Evolutionary conservation across 2,888 invertebrate species (phyloP), one percentile per base, ranked within the genome.

Genomic region (Drosophila barbarae): DNA sequence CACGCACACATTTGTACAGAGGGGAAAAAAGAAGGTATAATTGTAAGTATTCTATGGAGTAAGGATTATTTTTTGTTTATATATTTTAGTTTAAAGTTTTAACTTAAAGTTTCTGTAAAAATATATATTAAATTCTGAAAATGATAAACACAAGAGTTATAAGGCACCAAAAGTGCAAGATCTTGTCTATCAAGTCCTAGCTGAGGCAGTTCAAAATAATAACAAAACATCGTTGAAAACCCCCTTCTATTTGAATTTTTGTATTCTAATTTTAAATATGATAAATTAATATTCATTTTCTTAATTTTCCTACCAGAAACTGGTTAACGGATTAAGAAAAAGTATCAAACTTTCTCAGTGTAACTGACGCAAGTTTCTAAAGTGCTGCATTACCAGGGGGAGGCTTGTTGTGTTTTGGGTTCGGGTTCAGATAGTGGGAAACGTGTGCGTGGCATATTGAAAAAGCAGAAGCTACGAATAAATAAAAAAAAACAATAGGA

Each of bases 321-420:
- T 12, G 0, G 0, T 5, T 1, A 5, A 12, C 5, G 4, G 4
- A 4, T 41, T 38, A 38, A 5, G 36, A 9, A 12, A n/a, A 21
- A n/a, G 2, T 3, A 32, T 42, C 23, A 8, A 13, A 15, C 9
- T 15, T 51, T 21, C 6, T 12, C 18, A 44, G 67, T 65, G 80
- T 77, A 77, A 66, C 80, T 74, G 73, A 83, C 74, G 75, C 80
- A 83, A 79, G 80, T 83, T 74, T 70, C 57, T 61, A 55, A 69
- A 75, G 56, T 68, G 73, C 66, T 72, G 66, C 64, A 72, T 66
- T 66, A 67, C 66, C 60, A 32, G 59, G 35, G 26, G 26, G 26
- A 26, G 42, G 9, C 28, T n/a, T 30, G 46, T 50, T 52, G 36
- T 39, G 53, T 30, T 41, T 41, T 34, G 23, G 18, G 39, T 36